A percentile compares a stretch with the other conserved stretches of the same genome.
phyloP scores from a whole-genome alignment of 1,140 invertebrate species.

The Choristoneura fumiferana region DNA sequence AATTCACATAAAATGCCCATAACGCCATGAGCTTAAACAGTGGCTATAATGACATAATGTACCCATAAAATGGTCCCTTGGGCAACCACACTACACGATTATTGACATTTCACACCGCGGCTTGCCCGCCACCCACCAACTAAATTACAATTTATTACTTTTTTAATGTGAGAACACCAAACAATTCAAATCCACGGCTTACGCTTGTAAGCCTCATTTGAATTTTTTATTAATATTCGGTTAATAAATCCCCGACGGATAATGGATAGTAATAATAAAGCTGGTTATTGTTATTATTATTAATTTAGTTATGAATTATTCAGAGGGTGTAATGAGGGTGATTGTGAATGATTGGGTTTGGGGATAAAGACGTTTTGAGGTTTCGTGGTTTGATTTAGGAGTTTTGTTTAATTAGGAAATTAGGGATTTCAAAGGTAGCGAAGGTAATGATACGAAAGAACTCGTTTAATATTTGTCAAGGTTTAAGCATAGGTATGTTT shows the following conservation, averaged over 20 bases:
- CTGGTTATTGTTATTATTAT: slow-evolving; percentile 18
- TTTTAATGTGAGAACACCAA: slow-evolving; percentile 21
- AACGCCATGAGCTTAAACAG: not conserved
- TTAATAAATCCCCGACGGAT: slow-evolving; percentile 19
- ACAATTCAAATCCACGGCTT: slow-evolving; percentile 7
- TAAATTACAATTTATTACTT: slow-evolving; percentile 19
- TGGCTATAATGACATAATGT: not conserved
- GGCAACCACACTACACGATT: not conserved
- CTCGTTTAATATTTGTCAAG: not conserved
- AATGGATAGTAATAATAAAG: slow-evolving; percentile 16
- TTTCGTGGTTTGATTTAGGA: not conserved
- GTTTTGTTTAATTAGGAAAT: slow-evolving; percentile 3
- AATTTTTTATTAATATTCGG: slow-evolving; percentile 22
- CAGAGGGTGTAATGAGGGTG: not conserved
- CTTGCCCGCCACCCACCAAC: slow-evolving; percentile 1
- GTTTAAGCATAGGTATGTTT: too few species aligned
- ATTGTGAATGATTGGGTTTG: too few species aligned
- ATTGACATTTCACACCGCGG: slow-evolving; percentile 11
- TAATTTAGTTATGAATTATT: slow-evolving; percentile 21
- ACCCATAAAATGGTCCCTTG: not conserved
- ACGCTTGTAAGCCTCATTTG: slow-evolving; percentile 20
- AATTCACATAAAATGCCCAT: too few species aligned
- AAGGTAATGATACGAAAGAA: not conserved
- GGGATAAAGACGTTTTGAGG: not conserved
- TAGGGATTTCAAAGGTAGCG: not conserved